Evolutionary conservation across 2,113 vertebrate genomes (phyloP), one percentile per base, ranked within the genome.

Genomic region (Nothoprocta pentlandii): DNA sequence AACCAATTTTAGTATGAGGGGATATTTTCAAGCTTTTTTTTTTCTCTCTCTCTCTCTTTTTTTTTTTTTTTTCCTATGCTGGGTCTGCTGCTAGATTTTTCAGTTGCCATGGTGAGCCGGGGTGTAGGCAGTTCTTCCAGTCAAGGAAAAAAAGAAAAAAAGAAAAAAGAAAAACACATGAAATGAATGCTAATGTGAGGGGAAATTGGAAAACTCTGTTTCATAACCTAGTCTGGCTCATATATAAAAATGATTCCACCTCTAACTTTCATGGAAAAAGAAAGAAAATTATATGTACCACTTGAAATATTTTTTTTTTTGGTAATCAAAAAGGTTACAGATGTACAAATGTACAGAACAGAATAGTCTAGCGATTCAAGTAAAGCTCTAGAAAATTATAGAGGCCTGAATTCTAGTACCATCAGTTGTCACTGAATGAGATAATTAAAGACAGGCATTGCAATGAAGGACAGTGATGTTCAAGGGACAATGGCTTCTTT

Each of bases 61-160:
- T 1, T 71, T 87, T 87, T 56, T 96, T 70, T 94, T 96, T 96
- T 96, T 96, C 87, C 93, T 88, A 88, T 93, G 71, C 92, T 76
- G 92, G 95, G 96, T 96, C 97, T 97, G 95, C 94, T 97, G 96
- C 94, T 96, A 97, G 96, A 96, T 96, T 97, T 96, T 96, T 95
- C 94, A 96, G 97, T 98, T 98, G 96, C 98, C 96, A 98, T 98
- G 97, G 98, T 97, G 97, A 98, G 91, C 85, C 64, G 86, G 80
- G 95, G 93, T 97, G 92, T 96, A 98, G 97, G 95, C 80, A 92
- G 92, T 95, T 93, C 90, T 98, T 97, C 95, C 92, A 97, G 94
- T 95, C 67, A 73, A 76, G 73, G 61, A 94, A 85, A 92, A 92
- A 34, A 49, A 94, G 95, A 96, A 94, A 84, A 92, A 79, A 34